phyloP scores from a whole-genome alignment of 2,888 invertebrate genomes.

The Ectobius pallidus region DNA sequence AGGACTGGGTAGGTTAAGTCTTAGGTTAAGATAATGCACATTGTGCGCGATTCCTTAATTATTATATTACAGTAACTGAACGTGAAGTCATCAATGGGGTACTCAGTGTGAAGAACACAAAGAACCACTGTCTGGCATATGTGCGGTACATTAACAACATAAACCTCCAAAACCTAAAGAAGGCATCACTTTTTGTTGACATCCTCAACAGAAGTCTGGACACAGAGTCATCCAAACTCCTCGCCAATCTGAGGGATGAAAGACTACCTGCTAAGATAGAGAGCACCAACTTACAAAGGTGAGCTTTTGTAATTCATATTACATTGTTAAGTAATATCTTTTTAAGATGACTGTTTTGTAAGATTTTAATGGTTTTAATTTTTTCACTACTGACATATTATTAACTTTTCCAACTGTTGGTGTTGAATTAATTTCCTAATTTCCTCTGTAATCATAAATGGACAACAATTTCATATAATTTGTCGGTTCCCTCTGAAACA shows the following conservation, averaged over 20 bases:
- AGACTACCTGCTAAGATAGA: conserved; percentile 88
- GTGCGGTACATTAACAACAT: conserved; percentile 96
- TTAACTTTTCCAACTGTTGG: too few species aligned
- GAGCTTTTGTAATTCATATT: conserved; percentile 47
- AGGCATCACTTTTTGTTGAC: conserved; percentile 94
- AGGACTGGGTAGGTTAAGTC: too few species aligned
- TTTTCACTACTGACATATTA: too few species aligned
- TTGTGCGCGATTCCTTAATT: too few species aligned
- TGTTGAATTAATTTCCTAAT: too few species aligned
- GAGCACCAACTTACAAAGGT: conserved; percentile 87
- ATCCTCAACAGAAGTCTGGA: conserved; percentile 91
- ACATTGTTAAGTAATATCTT: neutral
- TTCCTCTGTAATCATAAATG: too few species aligned
- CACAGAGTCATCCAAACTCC: conserved; percentile 86
- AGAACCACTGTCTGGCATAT: conserved; percentile 95
- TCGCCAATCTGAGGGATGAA: conserved; percentile 89
- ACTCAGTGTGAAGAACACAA: conserved; percentile 89
- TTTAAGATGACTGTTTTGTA: too few species aligned
- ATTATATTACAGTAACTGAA: conserved; percentile 88
- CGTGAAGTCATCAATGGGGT: conserved; percentile 96
- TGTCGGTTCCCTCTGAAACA: too few species aligned
- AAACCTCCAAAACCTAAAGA: conserved; percentile 91
- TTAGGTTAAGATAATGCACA: too few species aligned
- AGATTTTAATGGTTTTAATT: too few species aligned
- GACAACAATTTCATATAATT: too few species aligned